Evolutionary conservation across 2,888 invertebrate species (phyloP).

Genomic region (Eilema sororculum): DNA sequence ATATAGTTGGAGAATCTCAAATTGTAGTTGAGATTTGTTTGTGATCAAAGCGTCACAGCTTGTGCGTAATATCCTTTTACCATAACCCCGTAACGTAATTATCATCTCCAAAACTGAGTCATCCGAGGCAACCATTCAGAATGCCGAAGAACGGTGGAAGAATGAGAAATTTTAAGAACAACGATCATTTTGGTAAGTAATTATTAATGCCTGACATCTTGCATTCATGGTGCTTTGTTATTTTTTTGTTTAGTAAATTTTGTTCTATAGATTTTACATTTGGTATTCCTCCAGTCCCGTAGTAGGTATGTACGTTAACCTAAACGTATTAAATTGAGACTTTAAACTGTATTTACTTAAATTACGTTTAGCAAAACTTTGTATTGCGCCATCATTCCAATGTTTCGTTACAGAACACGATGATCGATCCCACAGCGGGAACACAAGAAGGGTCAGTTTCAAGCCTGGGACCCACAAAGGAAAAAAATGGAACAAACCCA

Average conservation of each 20-base stretch:
- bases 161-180: constrained; percentile 76
- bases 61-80: constrained; percentile 46
- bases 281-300: not conserved
- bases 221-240: not conserved
- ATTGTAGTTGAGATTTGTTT: not conserved
- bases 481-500: constrained; percentile 76
- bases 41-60: constrained; percentile 14
- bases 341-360: not conserved
- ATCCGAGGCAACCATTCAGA: constrained; percentile 34
- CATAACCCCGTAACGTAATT: not conserved
- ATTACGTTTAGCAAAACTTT: not conserved
- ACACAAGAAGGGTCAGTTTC: constrained; percentile 85
- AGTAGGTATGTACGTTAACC: not conserved
- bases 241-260: not conserved
- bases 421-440: constrained; percentile 72
- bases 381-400: not conserved
- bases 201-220: too few relatives aligned
- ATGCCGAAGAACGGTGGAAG: constrained; percentile 84
- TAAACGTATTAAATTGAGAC: not conserved
- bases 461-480: constrained; percentile 82
- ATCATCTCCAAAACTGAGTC: constrained; percentile 8
- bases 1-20: not conserved
- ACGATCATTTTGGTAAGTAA: constrained; percentile 77
- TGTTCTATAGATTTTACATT: not conserved
- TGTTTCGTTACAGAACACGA: constrained; percentile 76